These are phyloP conservation scores for Emydura subglobosa DNA, from an alignment of 2,113 vertebrate genomes.

Conservation along the genomic window DNA sequence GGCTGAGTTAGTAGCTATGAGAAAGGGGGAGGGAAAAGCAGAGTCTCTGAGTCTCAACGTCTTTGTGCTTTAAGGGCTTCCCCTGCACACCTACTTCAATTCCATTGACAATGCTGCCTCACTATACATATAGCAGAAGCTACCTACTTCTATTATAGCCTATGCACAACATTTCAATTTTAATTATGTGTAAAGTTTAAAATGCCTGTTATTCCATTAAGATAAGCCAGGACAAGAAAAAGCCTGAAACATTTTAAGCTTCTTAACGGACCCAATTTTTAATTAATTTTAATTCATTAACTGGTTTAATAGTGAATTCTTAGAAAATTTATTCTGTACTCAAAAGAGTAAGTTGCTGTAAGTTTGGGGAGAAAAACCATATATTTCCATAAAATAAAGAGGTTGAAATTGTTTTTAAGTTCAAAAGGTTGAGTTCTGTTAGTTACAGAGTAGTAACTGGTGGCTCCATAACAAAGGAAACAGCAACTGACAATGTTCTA, in stretches of 20 bases:
- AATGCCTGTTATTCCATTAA: not conserved
- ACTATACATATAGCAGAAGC: not conserved
- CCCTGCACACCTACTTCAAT: not conserved
- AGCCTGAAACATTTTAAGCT: not conserved
- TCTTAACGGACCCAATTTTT: not conserved
- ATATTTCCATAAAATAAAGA: not conserved
- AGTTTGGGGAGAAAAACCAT: not conserved
- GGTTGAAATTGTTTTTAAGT: not conserved
- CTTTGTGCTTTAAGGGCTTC: no score
- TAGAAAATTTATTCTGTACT: not conserved
- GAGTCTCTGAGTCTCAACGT: no score
- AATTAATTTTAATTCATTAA: not conserved
- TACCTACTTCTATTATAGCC: not conserved
- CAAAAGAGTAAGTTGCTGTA: not conserved
- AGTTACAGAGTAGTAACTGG: not conserved
- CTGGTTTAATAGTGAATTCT: not conserved
- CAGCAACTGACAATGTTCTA: not conserved
- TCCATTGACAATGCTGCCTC: not conserved
- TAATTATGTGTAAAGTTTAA: not conserved
- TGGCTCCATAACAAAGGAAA: not conserved
- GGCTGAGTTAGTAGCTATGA: no score
- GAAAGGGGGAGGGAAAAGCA: no score
- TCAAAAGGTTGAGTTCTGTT: not conserved
- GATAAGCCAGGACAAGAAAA: not conserved
- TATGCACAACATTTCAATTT: not conserved